Base-by-base conservation (phyloP, 2,797 vertebrate species). In the Xiphorhynchus erythropygius region DNA sequence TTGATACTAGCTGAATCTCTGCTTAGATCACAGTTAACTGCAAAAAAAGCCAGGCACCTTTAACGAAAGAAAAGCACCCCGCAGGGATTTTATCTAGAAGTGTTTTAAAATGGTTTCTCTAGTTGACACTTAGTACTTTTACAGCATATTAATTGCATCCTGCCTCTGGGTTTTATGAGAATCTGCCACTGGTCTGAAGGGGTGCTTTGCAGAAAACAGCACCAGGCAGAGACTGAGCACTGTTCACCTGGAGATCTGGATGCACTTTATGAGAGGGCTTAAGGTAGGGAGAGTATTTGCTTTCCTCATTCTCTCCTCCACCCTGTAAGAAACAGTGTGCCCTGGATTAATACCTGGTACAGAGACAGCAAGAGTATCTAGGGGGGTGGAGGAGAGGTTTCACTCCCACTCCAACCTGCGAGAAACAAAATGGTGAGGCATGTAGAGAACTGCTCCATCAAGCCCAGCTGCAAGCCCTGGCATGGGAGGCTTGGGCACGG, bases 391-490 rank as follows among this genome's bases (percentile, higher is more conserved):
- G 80, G 59, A 63, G 91, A 94, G 70, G 67, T 92, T 94, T 96
- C 85, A 49, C 65, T 88, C 87, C 73, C 49, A 67, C 85, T 93
- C 67, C 63, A 94, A 60, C 55, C 80, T 94, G 83, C 0, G 2
- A 86, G 90, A 79, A 56, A 35, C 56, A 73, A 84, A 93, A 81
- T 76, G 83, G 69, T 27, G 89, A 95, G 95, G 87, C 67, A 0
- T 91, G 94, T 94, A 84, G 86, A 94, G 94, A 95, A 30, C 83
- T 87, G 93, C 60, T 67, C 63, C 84, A 64, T 87, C 16, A 13
- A 88, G 85, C 96, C 79, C 75, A 88, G 87, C 84, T 96, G 90
- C 90, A 93, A 95, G 88, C 86, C 84, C 74, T 93, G 92, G 86
- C 95, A 89, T 18, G 73, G 77, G 28, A 91, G 55, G 32, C 70